phyloP scores from a whole-genome alignment of 1,140 invertebrate species.

The Calephelis virginiensis region DNA sequence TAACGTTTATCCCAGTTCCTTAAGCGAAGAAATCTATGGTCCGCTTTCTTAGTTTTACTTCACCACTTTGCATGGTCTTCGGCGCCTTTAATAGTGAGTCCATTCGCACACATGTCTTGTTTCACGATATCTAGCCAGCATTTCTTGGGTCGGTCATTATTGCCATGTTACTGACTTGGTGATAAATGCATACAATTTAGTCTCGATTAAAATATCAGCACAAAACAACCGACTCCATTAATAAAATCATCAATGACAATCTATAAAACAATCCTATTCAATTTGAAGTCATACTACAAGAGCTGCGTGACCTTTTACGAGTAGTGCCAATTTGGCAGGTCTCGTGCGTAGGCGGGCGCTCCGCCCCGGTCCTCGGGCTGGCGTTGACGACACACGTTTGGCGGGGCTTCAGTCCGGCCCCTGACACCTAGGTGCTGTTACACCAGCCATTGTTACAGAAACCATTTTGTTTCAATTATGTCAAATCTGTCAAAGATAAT shows the following conservation, averaged over 20 bases:
- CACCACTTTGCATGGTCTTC: too few relatives aligned
- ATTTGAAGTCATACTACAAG: slow-evolving; percentile 16
- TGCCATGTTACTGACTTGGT: not conserved
- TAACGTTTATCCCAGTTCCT: too few relatives aligned
- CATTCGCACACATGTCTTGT: too few relatives aligned
- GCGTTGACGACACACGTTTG: slow-evolving; percentile 42
- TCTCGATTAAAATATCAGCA: slow-evolving; percentile 11
- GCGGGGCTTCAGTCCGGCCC: slow-evolving; percentile 36
- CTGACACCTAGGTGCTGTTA: slow-evolving; percentile 22
- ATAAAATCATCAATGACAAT: slow-evolving; percentile 18
- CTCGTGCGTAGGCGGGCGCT: slow-evolving; percentile 42
- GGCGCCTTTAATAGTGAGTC: too few relatives aligned
- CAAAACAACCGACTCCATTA: slow-evolving; percentile 1
- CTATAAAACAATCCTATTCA: slow-evolving; percentile 3
- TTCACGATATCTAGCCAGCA: too few relatives aligned
- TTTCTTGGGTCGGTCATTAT: too few relatives aligned
- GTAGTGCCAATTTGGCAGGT: slow-evolving; percentile 22
- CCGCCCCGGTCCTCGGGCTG: slow-evolving; percentile 43
- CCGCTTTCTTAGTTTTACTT: too few relatives aligned
- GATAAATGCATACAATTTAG: slow-evolving; percentile 2
- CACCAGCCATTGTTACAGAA: slow-evolving; percentile 9
- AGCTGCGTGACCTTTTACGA: slow-evolving; percentile 11
- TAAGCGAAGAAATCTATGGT: too few relatives aligned
- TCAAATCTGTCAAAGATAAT: slow-evolving; percentile 8
- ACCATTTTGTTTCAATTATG: slow-evolving; percentile 13